Evolutionary conservation across 2,113 vertebrate species (phyloP).

Genomic region (Cynoglossus semilaevis): DNA sequence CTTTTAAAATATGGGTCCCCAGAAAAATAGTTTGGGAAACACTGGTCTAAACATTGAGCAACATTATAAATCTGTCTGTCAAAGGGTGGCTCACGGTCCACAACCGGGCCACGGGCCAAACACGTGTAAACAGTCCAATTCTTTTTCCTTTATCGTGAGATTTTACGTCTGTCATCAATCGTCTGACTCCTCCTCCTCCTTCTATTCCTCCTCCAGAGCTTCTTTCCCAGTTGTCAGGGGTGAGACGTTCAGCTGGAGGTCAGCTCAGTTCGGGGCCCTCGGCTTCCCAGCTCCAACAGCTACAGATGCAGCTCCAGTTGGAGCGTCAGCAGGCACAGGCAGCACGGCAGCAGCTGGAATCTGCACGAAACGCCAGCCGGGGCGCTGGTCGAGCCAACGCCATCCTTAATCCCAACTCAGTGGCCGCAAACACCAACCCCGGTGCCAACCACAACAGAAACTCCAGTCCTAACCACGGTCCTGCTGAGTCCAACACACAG

Average conservation of each 20-base stretch:
- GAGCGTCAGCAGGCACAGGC: constrained; percentile 97
- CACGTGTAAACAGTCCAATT: too few species aligned
- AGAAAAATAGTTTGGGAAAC: too few species aligned
- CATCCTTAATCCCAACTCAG: constrained; percentile 84
- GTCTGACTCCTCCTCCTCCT: too few species aligned
- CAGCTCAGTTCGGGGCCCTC: constrained; percentile 97
- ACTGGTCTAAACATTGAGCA: too few species aligned
- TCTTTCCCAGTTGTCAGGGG: constrained; percentile 96
- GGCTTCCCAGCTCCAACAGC: constrained; percentile 95
- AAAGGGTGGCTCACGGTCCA: too few species aligned
- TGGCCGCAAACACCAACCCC: constrained; percentile 79
- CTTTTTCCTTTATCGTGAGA: too few species aligned
- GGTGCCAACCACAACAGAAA: constrained; percentile 88
- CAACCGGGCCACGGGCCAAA: too few species aligned
- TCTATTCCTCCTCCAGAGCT: constrained; percentile 85
- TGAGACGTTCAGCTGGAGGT: constrained; percentile 94
- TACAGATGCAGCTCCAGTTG: constrained; percentile 98
- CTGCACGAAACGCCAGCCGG: constrained; percentile 89
- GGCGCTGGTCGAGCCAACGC: constrained; percentile 87
- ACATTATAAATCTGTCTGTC: too few species aligned
- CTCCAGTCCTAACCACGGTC: constrained; percentile 69
- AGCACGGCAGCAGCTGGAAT: constrained; percentile 94
- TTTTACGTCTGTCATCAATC: too few species aligned
- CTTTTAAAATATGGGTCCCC: too few species aligned
- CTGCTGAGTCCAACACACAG: constrained; percentile 54